Base-by-base conservation (phyloP, 2,888 invertebrate genomes). In the Epirrhoe tristata region DNA sequence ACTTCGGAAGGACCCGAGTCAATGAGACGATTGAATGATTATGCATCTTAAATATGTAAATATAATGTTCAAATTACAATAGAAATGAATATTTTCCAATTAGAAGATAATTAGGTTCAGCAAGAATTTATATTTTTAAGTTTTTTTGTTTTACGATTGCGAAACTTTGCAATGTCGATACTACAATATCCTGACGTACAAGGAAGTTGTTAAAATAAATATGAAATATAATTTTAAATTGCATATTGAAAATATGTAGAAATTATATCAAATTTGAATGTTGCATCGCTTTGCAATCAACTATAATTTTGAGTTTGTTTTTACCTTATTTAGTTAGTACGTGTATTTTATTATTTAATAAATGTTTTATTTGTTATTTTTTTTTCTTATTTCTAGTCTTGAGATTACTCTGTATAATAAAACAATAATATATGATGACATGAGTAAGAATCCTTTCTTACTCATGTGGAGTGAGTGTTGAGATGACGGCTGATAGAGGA, bases 281-380 rank as follows among this genome's bases (percentile, higher is more conserved):
- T 59, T 60, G 63, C 67, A 56, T 68, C 56, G 63, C 56, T 59
- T 69, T 58, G 67, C 69, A 73, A 67, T 69, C 58, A 55, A 71
- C 66, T 71, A 59, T 67, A 63, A 64, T 72, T 71, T 70, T 73
- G 74, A 78, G 81, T 80, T 79, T 74, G 76, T 86, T 87, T 82
- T 81, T 65, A 58, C 58, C 82, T 70, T 81, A 79, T 75, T n/a
- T 79, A 77, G 75, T 83, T 86, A 81, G 80, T 78, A 82, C 83
- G 58, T 81, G 83, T 85, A 86, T 84, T 84, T 77, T 84, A 83
- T 77, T 65, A 74, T 77, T 85, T 66, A 69, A 69, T 69, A 69
- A 79, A 82, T 82, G 81, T 82, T 85, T 84, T 84, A 83, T 83
- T 83, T 78, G 79, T 74, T 79, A 84, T 74, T 78, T 75, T 77